phyloP scores from a whole-genome alignment of 2,797 vertebrate genomes.

The Sebastes nivosus region DNA sequence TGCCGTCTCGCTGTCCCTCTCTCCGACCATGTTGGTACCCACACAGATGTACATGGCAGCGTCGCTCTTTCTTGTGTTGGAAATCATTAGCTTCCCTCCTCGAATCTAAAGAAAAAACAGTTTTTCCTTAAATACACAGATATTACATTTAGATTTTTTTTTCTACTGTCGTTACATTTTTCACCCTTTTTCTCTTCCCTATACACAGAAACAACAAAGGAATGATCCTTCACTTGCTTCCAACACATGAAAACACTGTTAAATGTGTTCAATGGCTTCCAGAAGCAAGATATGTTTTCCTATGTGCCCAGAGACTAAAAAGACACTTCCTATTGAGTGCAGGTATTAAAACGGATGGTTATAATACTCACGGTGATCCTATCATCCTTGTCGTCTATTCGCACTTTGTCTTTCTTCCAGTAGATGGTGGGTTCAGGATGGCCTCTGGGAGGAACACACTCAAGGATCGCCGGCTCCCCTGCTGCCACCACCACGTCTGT shows the following conservation, averaged over 20 bases:
- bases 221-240: neutral
- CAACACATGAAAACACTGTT: neutral
- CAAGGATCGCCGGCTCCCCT: constrained; percentile 95
- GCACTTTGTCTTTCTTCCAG: constrained; percentile 99
- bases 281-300: neutral
- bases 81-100: constrained; percentile 98
- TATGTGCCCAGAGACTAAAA: neutral
- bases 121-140: neutral
- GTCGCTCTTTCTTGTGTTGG: constrained; percentile 94
- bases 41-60: constrained; percentile 98
- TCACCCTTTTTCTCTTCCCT: neutral
- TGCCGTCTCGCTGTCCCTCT: constrained; percentile 96
- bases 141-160: neutral
- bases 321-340: neutral
- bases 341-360: neutral
- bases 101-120: constrained; percentile 86
- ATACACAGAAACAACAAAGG: neutral
- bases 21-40: constrained; percentile 98
- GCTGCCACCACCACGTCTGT: constrained; percentile 96
- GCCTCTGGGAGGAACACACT: constrained; percentile 95
- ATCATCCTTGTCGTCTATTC: constrained; percentile 94
- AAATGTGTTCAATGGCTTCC: neutral
- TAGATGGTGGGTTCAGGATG: constrained; percentile 98
- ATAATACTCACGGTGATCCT: constrained; percentile 88
- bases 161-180: neutral